Percentiles rank a stretch among this genome's conserved stretches.
These are phyloP conservation scores for Drosophila helvetica DNA, from an alignment of 2,888 invertebrate species.

Conservation along the genomic window DNA sequence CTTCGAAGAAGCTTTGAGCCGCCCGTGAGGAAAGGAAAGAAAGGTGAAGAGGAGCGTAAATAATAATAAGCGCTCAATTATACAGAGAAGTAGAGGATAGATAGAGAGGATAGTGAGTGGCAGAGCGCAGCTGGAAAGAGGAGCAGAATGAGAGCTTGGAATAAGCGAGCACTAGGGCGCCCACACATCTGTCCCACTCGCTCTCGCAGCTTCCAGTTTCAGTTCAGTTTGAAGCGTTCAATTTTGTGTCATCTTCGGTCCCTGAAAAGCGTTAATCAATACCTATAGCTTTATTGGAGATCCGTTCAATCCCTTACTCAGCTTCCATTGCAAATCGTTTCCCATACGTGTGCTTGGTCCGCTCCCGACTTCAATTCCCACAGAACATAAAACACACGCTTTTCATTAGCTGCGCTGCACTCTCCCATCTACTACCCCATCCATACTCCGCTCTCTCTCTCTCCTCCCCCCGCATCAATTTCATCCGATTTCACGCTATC, in stretches of 20 bases:
- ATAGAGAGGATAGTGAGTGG: too few species aligned
- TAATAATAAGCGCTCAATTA: too few species aligned
- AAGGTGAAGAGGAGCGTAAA: too few species aligned
- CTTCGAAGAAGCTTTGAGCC: too few species aligned
- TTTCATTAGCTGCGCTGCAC: constrained; percentile 13
- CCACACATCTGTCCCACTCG: neutral
- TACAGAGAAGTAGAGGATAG: too few species aligned
- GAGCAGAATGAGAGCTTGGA: neutral
- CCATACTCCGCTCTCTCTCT: neutral
- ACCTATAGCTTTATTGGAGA: neutral
- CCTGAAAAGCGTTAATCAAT: neutral
- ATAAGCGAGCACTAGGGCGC: neutral
- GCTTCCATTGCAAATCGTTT: neutral
- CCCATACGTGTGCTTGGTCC: neutral
- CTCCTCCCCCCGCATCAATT: constrained; percentile 5
- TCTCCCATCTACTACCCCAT: too few species aligned
- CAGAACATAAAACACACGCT: constrained; percentile 5
- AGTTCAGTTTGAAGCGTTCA: neutral
- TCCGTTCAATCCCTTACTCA: neutral
- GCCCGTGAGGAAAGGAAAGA: too few species aligned
- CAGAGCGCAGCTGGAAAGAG: neutral
- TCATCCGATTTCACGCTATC: constrained; percentile 28
- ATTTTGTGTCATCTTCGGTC: neutral
- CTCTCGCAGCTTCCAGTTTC: neutral
- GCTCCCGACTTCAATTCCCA: neutral